Conservation (phyloP, 2,113 vertebrate genomes). For the Psittacula cyanocephala region DNA sequence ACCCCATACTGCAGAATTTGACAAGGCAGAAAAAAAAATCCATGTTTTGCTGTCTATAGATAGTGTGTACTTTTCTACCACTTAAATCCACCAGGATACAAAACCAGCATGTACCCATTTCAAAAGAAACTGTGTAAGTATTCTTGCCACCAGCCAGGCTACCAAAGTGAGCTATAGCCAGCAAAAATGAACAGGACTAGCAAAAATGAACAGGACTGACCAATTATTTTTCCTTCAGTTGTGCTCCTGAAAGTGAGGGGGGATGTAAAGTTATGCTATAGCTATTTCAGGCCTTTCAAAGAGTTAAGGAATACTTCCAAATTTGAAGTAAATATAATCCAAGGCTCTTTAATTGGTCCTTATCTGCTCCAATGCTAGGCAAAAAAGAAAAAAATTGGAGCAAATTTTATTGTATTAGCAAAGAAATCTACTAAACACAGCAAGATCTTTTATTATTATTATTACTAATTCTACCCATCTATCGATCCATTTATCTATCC, state of each 20-base stretch:
- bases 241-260: not conserved
- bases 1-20: not conserved
- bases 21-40: not conserved
- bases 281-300: not conserved
- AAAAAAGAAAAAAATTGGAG: not conserved
- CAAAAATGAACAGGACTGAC: not conserved
- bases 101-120: not conserved
- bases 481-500: fast-evolving
- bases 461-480: not conserved
- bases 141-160: not conserved
- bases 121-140: not conserved
- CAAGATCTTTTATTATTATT: not conserved
- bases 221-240: not conserved
- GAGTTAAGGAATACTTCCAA: not conserved
- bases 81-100: not conserved
- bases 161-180: not conserved
- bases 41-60: not conserved
- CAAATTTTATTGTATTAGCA: not conserved
- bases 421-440: not conserved
- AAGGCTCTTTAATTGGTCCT: not conserved
- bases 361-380: not conserved
- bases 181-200: not conserved
- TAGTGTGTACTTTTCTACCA: not conserved
- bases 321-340: not conserved
- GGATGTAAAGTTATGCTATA: not conserved